phyloP scores from a whole-genome alignment of 2,113 vertebrate species.

The Peromyscus leucopus region DNA sequence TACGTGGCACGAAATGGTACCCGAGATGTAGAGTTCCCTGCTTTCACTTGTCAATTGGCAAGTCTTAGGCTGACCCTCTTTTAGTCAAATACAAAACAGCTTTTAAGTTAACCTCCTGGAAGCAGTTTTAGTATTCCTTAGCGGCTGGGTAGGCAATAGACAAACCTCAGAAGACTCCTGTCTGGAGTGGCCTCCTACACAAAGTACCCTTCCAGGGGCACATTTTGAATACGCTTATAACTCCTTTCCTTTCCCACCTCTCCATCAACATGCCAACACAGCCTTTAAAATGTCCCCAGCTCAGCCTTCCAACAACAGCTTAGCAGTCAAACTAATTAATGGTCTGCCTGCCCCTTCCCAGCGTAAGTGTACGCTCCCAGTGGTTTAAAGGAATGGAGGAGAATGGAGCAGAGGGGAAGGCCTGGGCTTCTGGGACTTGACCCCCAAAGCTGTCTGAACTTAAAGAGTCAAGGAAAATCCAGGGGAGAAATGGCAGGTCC shows the following conservation, averaged over 20 bases:
- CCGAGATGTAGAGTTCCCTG: neutral
- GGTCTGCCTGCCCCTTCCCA: conserved; percentile 50
- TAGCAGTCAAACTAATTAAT: conserved; percentile 71
- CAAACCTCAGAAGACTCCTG: neutral
- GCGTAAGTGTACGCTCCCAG: conserved; percentile 50
- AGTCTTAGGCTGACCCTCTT: neutral
- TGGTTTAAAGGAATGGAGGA: conserved; percentile 73
- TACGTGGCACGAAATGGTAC: fast-evolving
- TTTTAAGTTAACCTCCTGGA: neutral
- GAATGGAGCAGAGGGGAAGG: neutral
- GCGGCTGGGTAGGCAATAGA: neutral
- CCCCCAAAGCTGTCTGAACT: conserved; percentile 66
- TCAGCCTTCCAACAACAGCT: conserved; percentile 28
- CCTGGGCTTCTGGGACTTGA: conserved; percentile 69
- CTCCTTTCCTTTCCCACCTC: neutral
- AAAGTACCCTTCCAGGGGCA: neutral
- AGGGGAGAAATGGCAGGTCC: neutral
- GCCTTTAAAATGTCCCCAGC: conserved; percentile 60
- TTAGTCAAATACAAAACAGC: neutral
- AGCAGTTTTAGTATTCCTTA: neutral
- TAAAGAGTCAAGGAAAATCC: conserved; percentile 74
- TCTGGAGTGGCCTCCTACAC: neutral
- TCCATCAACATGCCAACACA: conserved; percentile 67
- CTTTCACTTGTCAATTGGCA: neutral
- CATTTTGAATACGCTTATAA: neutral